Conservation (phyloP, 2,888 invertebrate species). For the Philonicus albiceps region DNA sequence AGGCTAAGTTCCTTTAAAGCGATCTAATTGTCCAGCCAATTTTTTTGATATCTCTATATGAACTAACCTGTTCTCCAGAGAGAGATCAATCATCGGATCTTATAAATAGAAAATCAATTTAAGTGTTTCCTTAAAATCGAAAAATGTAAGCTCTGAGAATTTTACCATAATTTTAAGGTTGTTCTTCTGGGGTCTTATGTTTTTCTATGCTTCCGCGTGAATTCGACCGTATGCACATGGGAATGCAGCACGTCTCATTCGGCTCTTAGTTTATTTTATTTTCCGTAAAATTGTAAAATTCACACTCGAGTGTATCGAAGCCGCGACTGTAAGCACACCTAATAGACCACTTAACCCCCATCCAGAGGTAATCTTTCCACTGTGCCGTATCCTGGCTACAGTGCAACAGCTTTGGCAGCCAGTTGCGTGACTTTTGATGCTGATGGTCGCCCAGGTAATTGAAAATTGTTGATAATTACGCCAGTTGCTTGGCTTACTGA, state of each 20-base stretch:
- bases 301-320: not conserved
- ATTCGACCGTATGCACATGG: not conserved
- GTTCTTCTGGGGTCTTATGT: not conserved
- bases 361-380: conserved; percentile 12
- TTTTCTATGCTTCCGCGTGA: not conserved
- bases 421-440: conserved; percentile 28
- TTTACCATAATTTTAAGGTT: not conserved
- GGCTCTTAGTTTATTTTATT: not conserved
- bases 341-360: conserved; percentile 36
- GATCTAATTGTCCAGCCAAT: no score
- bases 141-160: not conserved
- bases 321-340: not conserved
- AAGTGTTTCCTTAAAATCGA: no score
- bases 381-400: not conserved
- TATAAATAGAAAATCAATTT: no score
- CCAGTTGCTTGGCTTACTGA: not conserved
- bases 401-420: not conserved
- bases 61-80: no score
- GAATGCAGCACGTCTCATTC: not conserved
- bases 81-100: no score
- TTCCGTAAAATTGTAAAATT: not conserved
- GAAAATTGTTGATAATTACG: conserved; percentile 36
- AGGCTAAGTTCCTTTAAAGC: no score
- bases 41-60: no score
- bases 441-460: conserved; percentile 30